These are phyloP conservation scores for Diceros bicornis DNA, from an alignment of 2,797 vertebrate species.

Conservation along the genomic window DNA sequence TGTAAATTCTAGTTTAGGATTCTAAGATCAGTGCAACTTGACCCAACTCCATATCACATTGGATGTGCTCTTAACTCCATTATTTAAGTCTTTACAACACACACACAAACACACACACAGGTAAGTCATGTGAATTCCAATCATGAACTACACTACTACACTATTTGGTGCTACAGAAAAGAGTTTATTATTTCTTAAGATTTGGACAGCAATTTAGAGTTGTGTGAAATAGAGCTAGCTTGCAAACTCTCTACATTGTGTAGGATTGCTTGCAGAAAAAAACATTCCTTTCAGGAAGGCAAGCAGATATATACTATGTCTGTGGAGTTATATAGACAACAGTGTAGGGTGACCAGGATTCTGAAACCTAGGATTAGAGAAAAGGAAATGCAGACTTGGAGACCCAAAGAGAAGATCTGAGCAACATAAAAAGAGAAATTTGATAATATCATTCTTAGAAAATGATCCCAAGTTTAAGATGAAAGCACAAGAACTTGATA, in stretches of 20 bases:
- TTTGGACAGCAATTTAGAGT: not conserved
- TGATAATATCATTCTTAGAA: not conserved
- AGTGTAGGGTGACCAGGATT: not conserved
- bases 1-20: conserved; percentile 40
- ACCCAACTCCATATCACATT: not conserved
- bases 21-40: conserved; percentile 12
- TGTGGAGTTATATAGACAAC: not conserved
- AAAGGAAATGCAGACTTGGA: not conserved
- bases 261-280: not conserved
- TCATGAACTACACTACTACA: not conserved
- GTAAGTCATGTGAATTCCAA: not conserved
- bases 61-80: not conserved
- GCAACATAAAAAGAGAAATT: not conserved
- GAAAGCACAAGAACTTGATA: not conserved
- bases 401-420: not conserved
- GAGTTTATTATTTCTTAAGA: not conserved
- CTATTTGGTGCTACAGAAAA: not conserved
- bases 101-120: not conserved
- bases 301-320: not conserved
- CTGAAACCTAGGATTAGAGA: not conserved
- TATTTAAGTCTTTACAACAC: not conserved
- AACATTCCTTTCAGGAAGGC: not conserved
- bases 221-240: not conserved
- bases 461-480: not conserved
- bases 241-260: not conserved